These are phyloP conservation scores for Neogobius melanostomus DNA, from an alignment of 2,113 vertebrate genomes.

Conservation along the genomic window DNA sequence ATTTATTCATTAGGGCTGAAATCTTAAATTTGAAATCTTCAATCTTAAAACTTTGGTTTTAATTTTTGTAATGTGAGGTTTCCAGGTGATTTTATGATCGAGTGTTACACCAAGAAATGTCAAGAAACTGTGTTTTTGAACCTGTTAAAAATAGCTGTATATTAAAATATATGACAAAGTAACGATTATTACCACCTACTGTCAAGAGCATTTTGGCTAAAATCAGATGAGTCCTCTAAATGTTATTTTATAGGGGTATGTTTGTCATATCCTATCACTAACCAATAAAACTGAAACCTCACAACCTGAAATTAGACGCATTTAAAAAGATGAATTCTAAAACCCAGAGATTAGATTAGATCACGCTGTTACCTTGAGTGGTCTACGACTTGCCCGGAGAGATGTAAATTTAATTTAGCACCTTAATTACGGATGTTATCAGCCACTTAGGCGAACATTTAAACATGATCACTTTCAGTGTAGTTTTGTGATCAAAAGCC, in stretches of 20 bases:
- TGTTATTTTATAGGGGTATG: constrained; percentile 27
- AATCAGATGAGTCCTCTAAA: constrained; percentile 30
- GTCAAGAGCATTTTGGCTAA: neutral
- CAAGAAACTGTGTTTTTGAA: too few relatives aligned
- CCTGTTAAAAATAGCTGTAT: too few relatives aligned
- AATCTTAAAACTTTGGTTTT: too few relatives aligned
- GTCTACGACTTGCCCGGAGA: constrained; percentile 70
- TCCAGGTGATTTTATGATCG: too few relatives aligned
- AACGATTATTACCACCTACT: neutral
- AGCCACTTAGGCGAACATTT: constrained; percentile 70
- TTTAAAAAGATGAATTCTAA: constrained; percentile 57
- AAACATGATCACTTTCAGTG: constrained; percentile 75
- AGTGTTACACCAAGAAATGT: too few relatives aligned
- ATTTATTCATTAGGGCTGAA: too few relatives aligned
- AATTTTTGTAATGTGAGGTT: too few relatives aligned
- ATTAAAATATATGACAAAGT: neutral
- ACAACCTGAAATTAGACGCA: constrained; percentile 75
- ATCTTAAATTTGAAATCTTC: too few relatives aligned
- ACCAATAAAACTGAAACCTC: constrained; percentile 69
- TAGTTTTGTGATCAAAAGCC: constrained; percentile 73
- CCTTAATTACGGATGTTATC: constrained; percentile 80
- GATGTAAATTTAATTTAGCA: constrained; percentile 78
- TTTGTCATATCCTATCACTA: constrained; percentile 53
- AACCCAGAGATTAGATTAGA: constrained; percentile 63
- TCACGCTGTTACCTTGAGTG: constrained; percentile 70